Conservation (phyloP, 1,140 invertebrate species). For the Aphaenogaster rudis region DNA sequence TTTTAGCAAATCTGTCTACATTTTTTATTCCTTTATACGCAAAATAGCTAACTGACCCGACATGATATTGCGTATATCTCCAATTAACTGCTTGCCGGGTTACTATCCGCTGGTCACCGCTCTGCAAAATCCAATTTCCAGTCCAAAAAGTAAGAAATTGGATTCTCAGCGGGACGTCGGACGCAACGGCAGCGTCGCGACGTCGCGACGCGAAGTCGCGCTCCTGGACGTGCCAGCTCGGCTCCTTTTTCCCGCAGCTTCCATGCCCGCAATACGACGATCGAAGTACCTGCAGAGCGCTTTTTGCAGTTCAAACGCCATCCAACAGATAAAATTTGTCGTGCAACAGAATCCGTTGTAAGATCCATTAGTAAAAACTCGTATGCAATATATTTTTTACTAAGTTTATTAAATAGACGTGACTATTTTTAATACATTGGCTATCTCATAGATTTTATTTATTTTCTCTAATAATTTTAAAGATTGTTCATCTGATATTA, state of each 20-base stretch:
- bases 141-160: slow-evolving; percentile 34
- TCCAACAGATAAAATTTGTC: slow-evolving; percentile 18
- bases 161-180: slow-evolving; percentile 6
- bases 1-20: neutral
- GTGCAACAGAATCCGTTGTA: neutral
- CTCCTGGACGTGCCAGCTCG: slow-evolving; percentile 24
- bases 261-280: slow-evolving; percentile 41
- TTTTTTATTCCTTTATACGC: slow-evolving; percentile 13
- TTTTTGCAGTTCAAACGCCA: slow-evolving; percentile 25
- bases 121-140: slow-evolving; percentile 38
- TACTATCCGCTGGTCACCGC: neutral
- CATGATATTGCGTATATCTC: slow-evolving; percentile 16
- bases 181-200: slow-evolving; percentile 2
- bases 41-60: neutral
- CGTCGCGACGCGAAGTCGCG: slow-evolving; percentile 46
- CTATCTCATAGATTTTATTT: neutral
- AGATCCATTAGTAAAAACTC: neutral
- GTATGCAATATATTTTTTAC: neutral
- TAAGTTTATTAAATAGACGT: neutral
- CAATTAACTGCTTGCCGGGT: slow-evolving; percentile 30
- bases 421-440: neutral
- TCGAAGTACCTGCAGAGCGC: slow-evolving; percentile 62
- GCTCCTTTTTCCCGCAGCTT: slow-evolving; percentile 31
- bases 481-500: neutral
- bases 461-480: neutral